These are phyloP conservation scores for Epiblema foenella DNA, from an alignment of 2,888 invertebrate species.

Conservation along the genomic window DNA sequence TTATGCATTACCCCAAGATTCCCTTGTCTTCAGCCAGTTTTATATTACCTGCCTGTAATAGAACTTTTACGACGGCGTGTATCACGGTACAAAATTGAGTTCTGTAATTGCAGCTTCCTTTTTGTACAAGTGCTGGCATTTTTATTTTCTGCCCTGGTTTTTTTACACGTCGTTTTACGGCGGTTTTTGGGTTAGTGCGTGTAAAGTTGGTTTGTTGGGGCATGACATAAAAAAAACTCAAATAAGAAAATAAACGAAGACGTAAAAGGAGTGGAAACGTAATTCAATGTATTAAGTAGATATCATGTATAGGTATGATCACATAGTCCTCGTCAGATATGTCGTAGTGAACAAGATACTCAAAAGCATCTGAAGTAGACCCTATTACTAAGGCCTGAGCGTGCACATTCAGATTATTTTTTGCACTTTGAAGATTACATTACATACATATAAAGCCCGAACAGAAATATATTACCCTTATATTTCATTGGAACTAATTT, in stretches of 20 bases:
- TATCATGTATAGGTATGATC: too few species aligned
- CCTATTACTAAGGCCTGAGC: too few species aligned
- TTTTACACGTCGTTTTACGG: constrained; percentile 36
- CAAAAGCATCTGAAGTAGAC: too few species aligned
- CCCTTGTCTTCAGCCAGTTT: constrained; percentile 38
- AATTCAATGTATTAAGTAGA: neutral
- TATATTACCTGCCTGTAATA: constrained; percentile 42
- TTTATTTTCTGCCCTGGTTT: constrained; percentile 23
- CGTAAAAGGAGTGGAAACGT: too few species aligned
- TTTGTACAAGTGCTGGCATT: constrained; percentile 30
- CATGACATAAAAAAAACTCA: constrained; percentile 8
- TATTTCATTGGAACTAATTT: too few species aligned
- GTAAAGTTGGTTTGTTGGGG: constrained; percentile 14
- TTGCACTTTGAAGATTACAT: too few species aligned
- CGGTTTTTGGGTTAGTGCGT: constrained; percentile 23
- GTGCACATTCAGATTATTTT: too few species aligned
- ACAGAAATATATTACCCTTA: too few species aligned
- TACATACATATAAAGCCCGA: too few species aligned
- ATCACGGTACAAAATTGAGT: constrained; percentile 42
- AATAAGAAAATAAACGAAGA: neutral
- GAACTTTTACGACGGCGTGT: constrained; percentile 43
- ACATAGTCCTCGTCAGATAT: too few species aligned
- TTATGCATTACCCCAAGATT: constrained; percentile 56
- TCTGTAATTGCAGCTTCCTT: constrained; percentile 41
- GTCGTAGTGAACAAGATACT: too few species aligned